phyloP scores from a whole-genome alignment of 2,888 invertebrate species.

The Siphlonurus alternatus region DNA sequence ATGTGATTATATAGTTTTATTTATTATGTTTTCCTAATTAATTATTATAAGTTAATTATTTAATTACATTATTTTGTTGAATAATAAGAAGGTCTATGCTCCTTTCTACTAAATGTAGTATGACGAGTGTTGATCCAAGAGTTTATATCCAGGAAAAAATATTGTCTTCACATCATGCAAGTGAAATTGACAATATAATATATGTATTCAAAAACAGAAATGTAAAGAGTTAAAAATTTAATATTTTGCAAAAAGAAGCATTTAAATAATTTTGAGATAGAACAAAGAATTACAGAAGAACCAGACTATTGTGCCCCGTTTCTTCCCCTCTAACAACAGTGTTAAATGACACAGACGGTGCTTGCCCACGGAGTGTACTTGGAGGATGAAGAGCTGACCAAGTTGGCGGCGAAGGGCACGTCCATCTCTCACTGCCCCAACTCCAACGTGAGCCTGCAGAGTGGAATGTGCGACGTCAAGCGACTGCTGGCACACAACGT shows the following conservation, averaged over 20 bases:
- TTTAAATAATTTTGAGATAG: conserved; percentile 9
- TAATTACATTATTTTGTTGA: no score
- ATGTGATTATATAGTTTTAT: conserved; percentile 14
- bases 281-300: no score
- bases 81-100: no score
- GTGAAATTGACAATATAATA: not conserved
- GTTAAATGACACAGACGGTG: conserved; percentile 43
- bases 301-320: no score
- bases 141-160: no score
- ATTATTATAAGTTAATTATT: not conserved
- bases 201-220: not conserved
- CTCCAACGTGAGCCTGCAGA: conserved; percentile 64
- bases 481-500: conserved; percentile 43
- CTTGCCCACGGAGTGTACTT: conserved; percentile 74
- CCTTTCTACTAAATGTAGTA: no score
- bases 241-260: conserved; percentile 6
- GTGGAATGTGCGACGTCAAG: conserved; percentile 64
- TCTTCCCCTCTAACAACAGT: no score
- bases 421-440: conserved; percentile 74
- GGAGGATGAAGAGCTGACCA: conserved; percentile 44
- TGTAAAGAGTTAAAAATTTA: not conserved
- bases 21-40: conserved; percentile 2
- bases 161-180: no score
- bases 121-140: no score
- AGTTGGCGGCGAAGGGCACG: conserved; percentile 41